A percentile compares a stretch with the other conserved stretches of the same genome.
These are phyloP conservation scores for Cantharis rustica DNA, from an alignment of 2,888 invertebrate genomes.

Conservation along the genomic window DNA sequence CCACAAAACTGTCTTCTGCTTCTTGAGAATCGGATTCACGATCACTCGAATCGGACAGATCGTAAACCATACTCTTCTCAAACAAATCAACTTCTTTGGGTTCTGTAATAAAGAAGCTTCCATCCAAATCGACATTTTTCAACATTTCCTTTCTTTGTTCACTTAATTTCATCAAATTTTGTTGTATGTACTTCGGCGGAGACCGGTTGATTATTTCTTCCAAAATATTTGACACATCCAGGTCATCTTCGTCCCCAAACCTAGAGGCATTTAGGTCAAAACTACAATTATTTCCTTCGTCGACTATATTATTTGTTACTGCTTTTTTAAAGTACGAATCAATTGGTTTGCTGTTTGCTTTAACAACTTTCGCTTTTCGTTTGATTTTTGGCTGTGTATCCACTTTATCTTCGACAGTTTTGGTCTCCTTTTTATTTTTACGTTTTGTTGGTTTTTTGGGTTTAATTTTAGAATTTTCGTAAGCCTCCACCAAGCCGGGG, in stretches of 20 bases:
- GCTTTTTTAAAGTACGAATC: constrained; percentile 46
- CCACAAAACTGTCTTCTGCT: constrained; percentile 35
- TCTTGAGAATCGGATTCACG: constrained; percentile 22
- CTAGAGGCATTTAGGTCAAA: constrained; percentile 44
- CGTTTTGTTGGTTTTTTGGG: constrained; percentile 43
- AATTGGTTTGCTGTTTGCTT: constrained; percentile 32
- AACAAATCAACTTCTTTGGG: constrained; percentile 63
- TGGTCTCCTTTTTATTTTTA: constrained; percentile 16
- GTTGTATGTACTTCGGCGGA: constrained; percentile 37
- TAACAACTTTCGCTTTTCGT: constrained; percentile 35
- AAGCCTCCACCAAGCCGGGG: constrained; percentile 64
- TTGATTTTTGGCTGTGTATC: constrained; percentile 45
- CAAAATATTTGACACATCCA: constrained; percentile 61
- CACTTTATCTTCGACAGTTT: constrained; percentile 33
- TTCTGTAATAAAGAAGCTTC: constrained; percentile 44
- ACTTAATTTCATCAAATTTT: constrained; percentile 34
- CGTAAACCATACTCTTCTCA: constrained; percentile 60
- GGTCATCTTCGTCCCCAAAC: constrained; percentile 53
- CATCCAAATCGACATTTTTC: constrained; percentile 29
- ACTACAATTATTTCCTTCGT: constrained; percentile 4
- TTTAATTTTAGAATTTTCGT: constrained; percentile 62
- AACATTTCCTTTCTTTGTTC: not conserved
- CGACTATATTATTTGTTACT: constrained; percentile 19
- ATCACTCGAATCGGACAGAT: constrained; percentile 27
- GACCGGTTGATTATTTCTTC: constrained; percentile 56